Percentiles rank a stretch among this genome's conserved stretches.
Conservation (phyloP, 2,888 invertebrate species). For the Arrhopalites spinosus region DNA sequence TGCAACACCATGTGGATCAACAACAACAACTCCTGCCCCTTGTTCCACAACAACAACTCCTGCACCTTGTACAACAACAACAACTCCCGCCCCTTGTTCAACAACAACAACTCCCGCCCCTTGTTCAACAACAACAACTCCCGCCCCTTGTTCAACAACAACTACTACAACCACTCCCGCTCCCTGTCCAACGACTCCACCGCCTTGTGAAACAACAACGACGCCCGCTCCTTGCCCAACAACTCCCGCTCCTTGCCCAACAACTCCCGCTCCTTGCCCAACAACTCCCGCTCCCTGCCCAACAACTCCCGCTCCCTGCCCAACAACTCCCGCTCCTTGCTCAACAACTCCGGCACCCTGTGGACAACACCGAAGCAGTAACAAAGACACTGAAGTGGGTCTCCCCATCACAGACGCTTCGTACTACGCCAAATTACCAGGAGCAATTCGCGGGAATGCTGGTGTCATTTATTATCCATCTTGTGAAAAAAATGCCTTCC, state of each 20-base stretch:
- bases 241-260: conserved; percentile 15
- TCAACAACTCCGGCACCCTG: conserved; percentile 8
- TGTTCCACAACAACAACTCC: conserved; percentile 2
- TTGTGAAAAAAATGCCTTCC: conserved; percentile 45
- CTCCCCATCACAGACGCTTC: conserved; percentile 29
- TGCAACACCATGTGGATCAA: not conserved
- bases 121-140: conserved; percentile 4
- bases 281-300: conserved; percentile 8
- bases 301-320: not conserved
- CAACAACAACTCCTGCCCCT: not conserved
- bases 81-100: not conserved
- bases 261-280: conserved; percentile 6
- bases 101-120: not conserved
- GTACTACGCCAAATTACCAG: conserved; percentile 48
- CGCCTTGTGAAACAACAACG: conserved; percentile 13
- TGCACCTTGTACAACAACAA: no score
- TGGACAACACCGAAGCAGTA: conserved; percentile 29
- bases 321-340: not conserved
- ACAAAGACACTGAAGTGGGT: not conserved
- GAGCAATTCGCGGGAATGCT: conserved; percentile 48
- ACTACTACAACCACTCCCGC: not conserved
- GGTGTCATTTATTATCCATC: conserved; percentile 52
- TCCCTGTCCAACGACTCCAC: conserved; percentile 18
- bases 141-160: not conserved
- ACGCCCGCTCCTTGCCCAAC: not conserved